These are phyloP conservation scores for Hylaeus volcanicus DNA, from an alignment of 1,140 invertebrate genomes.

Conservation along the genomic window DNA sequence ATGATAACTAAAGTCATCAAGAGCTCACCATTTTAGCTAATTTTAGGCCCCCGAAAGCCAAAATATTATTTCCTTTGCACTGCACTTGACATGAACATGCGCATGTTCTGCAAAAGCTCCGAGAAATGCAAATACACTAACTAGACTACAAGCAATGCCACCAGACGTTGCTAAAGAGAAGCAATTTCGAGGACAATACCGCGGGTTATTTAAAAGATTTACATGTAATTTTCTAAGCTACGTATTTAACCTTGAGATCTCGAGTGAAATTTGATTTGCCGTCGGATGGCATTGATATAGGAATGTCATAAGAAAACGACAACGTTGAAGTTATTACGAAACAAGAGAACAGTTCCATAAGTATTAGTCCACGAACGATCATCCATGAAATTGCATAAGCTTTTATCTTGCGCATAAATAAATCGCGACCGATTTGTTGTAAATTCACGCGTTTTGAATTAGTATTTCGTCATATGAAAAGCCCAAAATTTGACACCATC, in stretches of 20 bases:
- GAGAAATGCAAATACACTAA: conserved; percentile 53
- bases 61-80: conserved; percentile 79
- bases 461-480: too few species aligned
- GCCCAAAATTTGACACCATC: too few species aligned
- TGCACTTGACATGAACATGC: conserved; percentile 78
- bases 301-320: not conserved
- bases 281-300: not conserved
- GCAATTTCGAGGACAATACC: not conserved
- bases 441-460: too few species aligned
- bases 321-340: not conserved
- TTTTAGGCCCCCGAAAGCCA: conserved; percentile 78
- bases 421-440: too few species aligned
- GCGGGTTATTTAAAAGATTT: conserved; percentile 47
- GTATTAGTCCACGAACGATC: too few species aligned
- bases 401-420: too few species aligned
- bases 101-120: conserved; percentile 68
- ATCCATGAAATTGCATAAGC: too few species aligned
- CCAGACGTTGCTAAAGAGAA: conserved; percentile 49
- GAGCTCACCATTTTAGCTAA: conserved; percentile 78
- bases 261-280: not conserved
- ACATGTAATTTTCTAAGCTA: not conserved
- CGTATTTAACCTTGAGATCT: not conserved
- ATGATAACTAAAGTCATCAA: conserved; percentile 8
- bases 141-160: conserved; percentile 37
- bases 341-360: conserved; percentile 5